Percentiles rank a stretch among this genome's conserved stretches.
Conservation (phyloP, 23 tunicate genomes). For the Halocynthia roretzi region DNA sequence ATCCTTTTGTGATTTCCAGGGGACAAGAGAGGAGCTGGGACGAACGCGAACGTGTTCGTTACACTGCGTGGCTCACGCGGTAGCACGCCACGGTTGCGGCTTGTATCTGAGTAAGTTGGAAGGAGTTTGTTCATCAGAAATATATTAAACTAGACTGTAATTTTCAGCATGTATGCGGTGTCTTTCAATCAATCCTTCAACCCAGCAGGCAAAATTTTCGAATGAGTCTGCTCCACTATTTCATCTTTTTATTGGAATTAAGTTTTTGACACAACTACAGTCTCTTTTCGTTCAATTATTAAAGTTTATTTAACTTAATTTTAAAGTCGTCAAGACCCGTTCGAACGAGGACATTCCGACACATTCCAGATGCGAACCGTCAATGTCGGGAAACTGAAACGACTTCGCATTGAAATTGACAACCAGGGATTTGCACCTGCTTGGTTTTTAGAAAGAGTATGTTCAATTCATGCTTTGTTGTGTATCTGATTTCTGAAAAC, state of each 20-base stretch:
- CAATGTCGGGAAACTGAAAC: constrained; percentile 76
- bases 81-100: constrained; percentile 64
- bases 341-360: constrained; percentile 90
- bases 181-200: not conserved
- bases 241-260: not conserved
- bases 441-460: constrained; percentile 94
- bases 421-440: constrained; percentile 74
- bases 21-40: constrained; percentile 89
- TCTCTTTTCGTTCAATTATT: not conserved
- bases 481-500: not conserved
- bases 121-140: not conserved
- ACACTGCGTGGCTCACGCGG: constrained; percentile 90
- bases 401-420: constrained; percentile 81
- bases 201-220: not conserved
- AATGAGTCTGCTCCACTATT: not conserved
- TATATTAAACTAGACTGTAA: not conserved
- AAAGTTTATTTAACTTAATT: not conserved
- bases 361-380: constrained; percentile 67
- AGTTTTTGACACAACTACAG: not conserved
- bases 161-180: not conserved
- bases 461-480: not conserved
- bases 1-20: constrained; percentile 36
- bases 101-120: constrained; percentile 47
- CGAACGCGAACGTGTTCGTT: constrained; percentile 89
- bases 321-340: constrained; percentile 42